Base-by-base conservation (phyloP, 2,888 invertebrate species). In the Drosophila merina region DNA sequence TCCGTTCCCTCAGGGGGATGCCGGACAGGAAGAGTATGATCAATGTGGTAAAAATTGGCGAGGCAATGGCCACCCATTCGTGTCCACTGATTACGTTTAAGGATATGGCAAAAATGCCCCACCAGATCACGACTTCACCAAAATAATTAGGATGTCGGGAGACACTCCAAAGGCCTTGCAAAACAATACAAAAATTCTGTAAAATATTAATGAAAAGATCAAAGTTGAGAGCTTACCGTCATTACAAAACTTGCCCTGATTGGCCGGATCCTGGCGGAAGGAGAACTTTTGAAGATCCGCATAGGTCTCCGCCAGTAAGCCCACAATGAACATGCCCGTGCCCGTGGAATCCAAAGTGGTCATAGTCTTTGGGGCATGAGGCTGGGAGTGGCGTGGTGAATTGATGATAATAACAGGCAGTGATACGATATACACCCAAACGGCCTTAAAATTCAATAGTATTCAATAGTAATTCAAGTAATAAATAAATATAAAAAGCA, bases 101-200 rank as follows among this genome's bases (percentile, higher is more conserved):
- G 0, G 97, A 96, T 90, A 97, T 96, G 55, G 96, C 94, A 89
- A 98, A 98, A 82, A 98, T 95, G 3, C 98, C 97, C 96, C 97
- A 96, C 98, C 98, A 97, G 12, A 98, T 93, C 0, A 97, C 94
- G 9, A 98, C 96, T 92, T 98, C 98, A 0, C 98, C 98, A 90
- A 98, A 98, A 90, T 98, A 98, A 91, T 98, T 98, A 0, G 98
- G 98, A 92, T 98, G 98, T 69, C 98, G 93, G 0, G 97, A 97
- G 45, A 97, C 91, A 40, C 96, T 94, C 98, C 98, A 98, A 8
- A 97, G 92, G 3, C 97, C 95, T 94, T 28, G 10, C 8, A 0
- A 1, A 8, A 4, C 42, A 10, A 8, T 2, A 7, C 4, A 48
- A 9, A 8, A 3, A 8, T 6, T 4, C 2, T 2, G 1, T n/a